A percentile compares a stretch with the other conserved stretches of the same genome.
These are phyloP conservation scores for Boleophthalmus pectinirostris DNA, from an alignment of 2,113 vertebrate species.

Conservation along the genomic window DNA sequence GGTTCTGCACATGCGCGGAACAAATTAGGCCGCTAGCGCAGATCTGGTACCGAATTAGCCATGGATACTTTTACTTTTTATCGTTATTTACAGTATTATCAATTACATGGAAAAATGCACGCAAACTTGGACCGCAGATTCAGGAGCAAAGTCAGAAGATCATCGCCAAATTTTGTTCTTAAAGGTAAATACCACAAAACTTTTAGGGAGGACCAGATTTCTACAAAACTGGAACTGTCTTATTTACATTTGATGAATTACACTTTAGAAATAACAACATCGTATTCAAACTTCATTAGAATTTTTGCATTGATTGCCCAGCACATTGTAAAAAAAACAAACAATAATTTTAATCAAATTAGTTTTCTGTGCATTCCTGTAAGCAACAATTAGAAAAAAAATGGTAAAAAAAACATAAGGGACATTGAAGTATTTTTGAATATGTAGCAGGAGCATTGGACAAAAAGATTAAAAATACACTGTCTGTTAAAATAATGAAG, in stretches of 20 bases:
- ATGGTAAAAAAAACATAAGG: too few relatives aligned
- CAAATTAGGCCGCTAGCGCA: constrained; percentile 8
- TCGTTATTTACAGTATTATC: constrained; percentile 9
- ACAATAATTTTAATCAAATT: background rate
- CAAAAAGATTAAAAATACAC: too few relatives aligned
- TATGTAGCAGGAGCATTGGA: too few relatives aligned
- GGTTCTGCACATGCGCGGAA: background rate
- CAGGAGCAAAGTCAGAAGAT: background rate
- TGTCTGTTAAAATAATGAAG: too few relatives aligned
- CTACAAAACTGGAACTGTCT: background rate
- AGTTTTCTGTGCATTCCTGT: background rate
- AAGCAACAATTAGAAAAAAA: too few relatives aligned
- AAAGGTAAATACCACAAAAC: background rate
- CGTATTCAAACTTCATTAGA: background rate
- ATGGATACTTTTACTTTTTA: constrained; percentile 11
- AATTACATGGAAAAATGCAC: constrained; percentile 3
- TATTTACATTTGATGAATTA: background rate
- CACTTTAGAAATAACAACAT: background rate
- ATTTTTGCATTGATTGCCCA: background rate
- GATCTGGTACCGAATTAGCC: constrained; percentile 3
- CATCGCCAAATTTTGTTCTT: constrained; percentile 4
- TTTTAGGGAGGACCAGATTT: background rate
- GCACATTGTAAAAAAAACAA: background rate
- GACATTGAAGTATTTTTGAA: too few relatives aligned
- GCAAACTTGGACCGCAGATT: background rate